Evolutionary conservation across 2,797 vertebrate species (phyloP), one percentile per base, ranked within the genome.

Genomic region (Pagetopsis macropterus): DNA sequence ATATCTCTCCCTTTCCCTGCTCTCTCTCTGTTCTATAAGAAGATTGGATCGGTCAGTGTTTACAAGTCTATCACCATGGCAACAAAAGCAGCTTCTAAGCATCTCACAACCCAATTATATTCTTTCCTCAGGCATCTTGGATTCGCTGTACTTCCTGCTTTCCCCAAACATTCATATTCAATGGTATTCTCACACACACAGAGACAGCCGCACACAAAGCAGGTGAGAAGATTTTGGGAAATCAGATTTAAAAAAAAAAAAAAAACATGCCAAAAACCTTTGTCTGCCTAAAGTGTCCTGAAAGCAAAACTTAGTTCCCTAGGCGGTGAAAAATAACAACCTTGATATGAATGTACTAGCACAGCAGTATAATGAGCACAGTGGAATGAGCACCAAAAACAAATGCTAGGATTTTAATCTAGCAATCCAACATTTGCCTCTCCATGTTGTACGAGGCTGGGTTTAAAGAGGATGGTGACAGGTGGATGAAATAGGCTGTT

Each of bases 61-160:
- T 90, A 90, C 71, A 86, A 65, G 76, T 87, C 78, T 87, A 51
- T 90, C 71, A 37, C 86, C 72, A 75, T 76, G 68, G 79, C 70
- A 81, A 86, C 84, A 79, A 84, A 83, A 83, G 75, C 51, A 64
- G 72, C 80, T 79, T 86, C 74, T 67, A 52, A 85, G 76, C 67
- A 71, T 76, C 83, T 78, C 58, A 64, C 65, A 77, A 77, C 55
- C 79, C 81, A 83, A 88, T 90, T 90, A 90, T 90, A 88, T 90
- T 70, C 50, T 72, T 84, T 87, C 85, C 88, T 87, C 81, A 76
- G 85, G 81, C 82, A 72, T 81, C 76, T 86, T 46, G 75, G 89
- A 84, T 83, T 80, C 37, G 64, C 45, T 81, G 65, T 15, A 14
- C 64, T 58, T 82, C 75, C 63, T 76, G 48, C 52, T 40, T 72